A percentile compares a stretch with the other conserved stretches of the same genome.
phyloP scores from a whole-genome alignment of 2,113 vertebrate genomes.

The Sarotherodon lohbergeri region DNA sequence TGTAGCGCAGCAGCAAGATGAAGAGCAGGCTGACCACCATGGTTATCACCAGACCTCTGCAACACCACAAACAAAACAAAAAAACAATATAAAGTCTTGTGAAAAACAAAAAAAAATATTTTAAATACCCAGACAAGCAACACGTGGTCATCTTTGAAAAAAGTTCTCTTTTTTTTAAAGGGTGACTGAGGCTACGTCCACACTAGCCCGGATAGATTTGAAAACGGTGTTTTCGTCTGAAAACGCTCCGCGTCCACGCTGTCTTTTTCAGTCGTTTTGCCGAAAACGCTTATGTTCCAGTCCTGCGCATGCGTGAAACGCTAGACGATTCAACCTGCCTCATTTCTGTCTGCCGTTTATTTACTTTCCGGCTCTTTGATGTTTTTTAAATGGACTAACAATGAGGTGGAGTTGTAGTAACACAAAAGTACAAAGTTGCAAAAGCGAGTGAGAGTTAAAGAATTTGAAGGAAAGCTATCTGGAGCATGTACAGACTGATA shows the following conservation, averaged over 20 bases:
- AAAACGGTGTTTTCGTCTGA: neutral
- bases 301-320: neutral
- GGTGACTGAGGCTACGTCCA: too few species aligned
- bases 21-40: conserved; percentile 90
- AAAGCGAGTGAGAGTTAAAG: neutral
- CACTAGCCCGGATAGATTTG: neutral
- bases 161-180: neutral
- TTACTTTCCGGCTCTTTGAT: neutral
- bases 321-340: neutral
- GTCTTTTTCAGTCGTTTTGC: neutral
- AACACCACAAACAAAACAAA: conserved; percentile 8
- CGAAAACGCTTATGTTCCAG: neutral
- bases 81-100: neutral
- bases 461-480: neutral
- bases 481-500: neutral
- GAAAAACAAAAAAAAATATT: too few species aligned
- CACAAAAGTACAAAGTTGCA: neutral
- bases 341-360: neutral
- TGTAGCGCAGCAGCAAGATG: conserved; percentile 86
- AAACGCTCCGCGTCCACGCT: neutral
- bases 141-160: too few species aligned
- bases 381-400: neutral
- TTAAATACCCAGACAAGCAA: too few species aligned
- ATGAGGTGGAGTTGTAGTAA: neutral
- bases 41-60: conserved; percentile 84